phyloP scores from a whole-genome alignment of 53 echinoderm and acorn worm species.

The Henricia sp. region DNA sequence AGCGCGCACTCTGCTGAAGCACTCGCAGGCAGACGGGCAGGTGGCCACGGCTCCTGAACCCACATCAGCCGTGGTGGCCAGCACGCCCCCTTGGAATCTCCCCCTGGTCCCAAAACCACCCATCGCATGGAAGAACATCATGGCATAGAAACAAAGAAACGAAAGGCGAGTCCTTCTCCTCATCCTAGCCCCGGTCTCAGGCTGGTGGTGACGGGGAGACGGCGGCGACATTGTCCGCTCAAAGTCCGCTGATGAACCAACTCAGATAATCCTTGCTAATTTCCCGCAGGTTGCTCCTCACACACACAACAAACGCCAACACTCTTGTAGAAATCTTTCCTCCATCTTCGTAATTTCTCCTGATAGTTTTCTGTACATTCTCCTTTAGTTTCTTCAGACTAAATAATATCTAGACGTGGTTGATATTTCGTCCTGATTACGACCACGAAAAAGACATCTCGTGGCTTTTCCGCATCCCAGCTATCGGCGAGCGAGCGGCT shows the following conservation, averaged over 20 bases:
- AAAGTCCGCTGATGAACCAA: no score
- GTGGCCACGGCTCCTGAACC: neutral
- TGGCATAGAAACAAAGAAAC: conserved; percentile 18
- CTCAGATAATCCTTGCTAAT: no score
- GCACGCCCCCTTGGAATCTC: neutral
- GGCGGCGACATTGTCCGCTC: neutral
- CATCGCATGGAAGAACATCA: neutral
- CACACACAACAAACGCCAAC: neutral
- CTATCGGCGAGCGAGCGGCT: neutral
- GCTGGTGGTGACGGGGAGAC: neutral
- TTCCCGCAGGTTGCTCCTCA: no score
- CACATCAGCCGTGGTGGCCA: neutral
- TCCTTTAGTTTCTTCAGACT: neutral
- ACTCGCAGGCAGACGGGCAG: conserved; percentile 9
- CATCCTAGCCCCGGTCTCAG: conserved; percentile 8
- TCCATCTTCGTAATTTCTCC: neutral
- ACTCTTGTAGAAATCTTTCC: neutral
- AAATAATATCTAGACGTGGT: neutral
- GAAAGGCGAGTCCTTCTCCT: conserved; percentile 15
- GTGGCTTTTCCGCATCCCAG: neutral
- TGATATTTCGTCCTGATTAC: conserved; percentile 11
- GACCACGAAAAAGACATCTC: neutral
- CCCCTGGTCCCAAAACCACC: neutral
- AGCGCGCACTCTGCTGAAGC: neutral
- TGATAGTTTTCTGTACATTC: neutral